phyloP scores from a whole-genome alignment of 2,888 invertebrate species.

The Tipula vernalis region DNA sequence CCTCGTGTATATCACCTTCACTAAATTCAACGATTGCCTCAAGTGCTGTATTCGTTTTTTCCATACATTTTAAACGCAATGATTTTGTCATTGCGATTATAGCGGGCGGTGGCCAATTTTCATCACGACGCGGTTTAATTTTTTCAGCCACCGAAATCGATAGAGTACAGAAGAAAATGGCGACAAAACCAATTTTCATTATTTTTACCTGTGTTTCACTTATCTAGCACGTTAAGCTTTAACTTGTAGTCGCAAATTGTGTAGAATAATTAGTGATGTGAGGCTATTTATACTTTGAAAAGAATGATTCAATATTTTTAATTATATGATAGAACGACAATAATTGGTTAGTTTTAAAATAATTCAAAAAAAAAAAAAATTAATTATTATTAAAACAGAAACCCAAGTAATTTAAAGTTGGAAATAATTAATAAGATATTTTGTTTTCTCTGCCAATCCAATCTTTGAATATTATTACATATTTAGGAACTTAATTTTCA shows the following conservation, averaged over 20 bases:
- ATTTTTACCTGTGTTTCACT: background rate
- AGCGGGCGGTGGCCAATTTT: constrained; percentile 15
- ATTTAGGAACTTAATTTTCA: too few species aligned
- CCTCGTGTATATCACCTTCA: constrained; percentile 25
- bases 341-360: background rate
- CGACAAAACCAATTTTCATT: background rate
- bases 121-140: constrained; percentile 27
- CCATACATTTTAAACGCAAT: background rate
- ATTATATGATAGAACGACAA: background rate
- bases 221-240: background rate
- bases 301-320: background rate
- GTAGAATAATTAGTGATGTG: background rate
- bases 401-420: background rate
- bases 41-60: constrained; percentile 15
- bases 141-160: constrained; percentile 21
- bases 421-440: background rate
- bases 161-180: constrained; percentile 13
- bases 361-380: too few species aligned
- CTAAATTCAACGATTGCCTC: constrained; percentile 26
- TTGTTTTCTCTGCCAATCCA: background rate
- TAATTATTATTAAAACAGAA: too few species aligned
- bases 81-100: background rate
- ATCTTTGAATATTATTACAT: too few species aligned
- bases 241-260: background rate
- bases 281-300: background rate